phyloP scores from a whole-genome alignment of 2,888 invertebrate genomes.

The Hypsopygia costalis region DNA sequence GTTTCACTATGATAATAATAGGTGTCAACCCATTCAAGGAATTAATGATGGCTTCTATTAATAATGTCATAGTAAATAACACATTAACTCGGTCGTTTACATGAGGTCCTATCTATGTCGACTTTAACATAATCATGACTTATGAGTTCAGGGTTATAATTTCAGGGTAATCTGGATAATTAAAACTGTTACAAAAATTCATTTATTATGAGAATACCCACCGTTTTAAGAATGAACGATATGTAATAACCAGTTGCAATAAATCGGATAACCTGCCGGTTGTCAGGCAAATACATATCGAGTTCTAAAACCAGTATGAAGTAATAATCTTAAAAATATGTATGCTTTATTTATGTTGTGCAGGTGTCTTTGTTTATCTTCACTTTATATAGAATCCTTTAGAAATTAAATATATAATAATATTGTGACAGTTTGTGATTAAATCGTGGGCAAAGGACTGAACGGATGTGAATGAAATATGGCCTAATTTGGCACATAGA shows the following conservation, averaged over 20 bases:
- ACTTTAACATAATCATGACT: background rate
- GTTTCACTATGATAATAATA: conserved; percentile 64
- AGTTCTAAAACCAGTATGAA: background rate
- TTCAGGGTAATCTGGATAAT: conserved; percentile 4
- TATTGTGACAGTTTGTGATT: no score
- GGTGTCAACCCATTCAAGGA: conserved; percentile 44
- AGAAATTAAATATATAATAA: no score
- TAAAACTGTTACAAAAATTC: conserved; percentile 2
- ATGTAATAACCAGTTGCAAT: background rate
- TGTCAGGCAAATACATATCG: background rate
- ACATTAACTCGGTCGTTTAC: background rate
- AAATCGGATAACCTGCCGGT: background rate
- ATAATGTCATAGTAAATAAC: no score
- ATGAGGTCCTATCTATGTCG: background rate
- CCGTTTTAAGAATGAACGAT: background rate
- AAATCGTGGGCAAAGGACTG: no score
- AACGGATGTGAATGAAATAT: no score
- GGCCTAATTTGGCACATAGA: no score
- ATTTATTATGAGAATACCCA: background rate
- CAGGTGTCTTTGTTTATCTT: no score
- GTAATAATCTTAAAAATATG: no score
- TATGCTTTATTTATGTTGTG: no score
- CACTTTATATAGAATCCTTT: no score
- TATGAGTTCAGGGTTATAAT: conserved; percentile 1
- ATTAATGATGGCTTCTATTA: conserved; percentile 7